Evolutionary conservation across 2,797 vertebrate genomes (phyloP).

Genomic region (Hypotaenidia philippensis): DNA sequence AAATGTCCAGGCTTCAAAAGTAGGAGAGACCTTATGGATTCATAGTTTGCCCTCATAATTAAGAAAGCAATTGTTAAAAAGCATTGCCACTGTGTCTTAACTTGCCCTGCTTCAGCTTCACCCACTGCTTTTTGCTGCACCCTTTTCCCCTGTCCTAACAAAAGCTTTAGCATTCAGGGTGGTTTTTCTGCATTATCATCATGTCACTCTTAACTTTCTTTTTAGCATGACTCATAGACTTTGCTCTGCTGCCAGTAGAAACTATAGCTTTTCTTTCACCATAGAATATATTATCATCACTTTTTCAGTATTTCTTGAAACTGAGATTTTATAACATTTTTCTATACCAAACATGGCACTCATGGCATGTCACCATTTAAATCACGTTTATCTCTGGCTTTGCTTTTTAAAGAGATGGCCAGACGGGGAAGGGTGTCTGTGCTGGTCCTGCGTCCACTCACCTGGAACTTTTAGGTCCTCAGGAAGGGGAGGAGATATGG

Average conservation of each 20-base stretch:
- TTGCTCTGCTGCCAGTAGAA: neutral
- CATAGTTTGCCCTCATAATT: neutral
- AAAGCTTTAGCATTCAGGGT: neutral
- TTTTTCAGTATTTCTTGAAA: neutral
- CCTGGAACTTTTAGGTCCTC: neutral
- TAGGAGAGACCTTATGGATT: neutral
- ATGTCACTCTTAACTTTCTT: neutral
- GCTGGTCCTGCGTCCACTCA: neutral
- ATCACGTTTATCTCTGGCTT: neutral
- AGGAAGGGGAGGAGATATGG: neutral
- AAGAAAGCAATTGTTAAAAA: neutral
- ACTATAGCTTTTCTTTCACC: neutral
- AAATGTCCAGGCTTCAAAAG: neutral
- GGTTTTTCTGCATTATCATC: neutral
- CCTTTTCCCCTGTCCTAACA: neutral
- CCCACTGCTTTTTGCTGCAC: neutral
- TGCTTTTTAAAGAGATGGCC: neutral
- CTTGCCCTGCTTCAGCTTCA: neutral
- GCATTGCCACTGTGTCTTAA: neutral
- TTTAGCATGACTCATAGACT: neutral
- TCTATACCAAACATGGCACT: neutral
- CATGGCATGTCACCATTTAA: neutral
- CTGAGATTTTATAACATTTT: neutral
- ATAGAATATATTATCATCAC: neutral
- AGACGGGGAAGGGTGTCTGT: neutral